Evolutionary conservation across 2,888 invertebrate species (phyloP).

Genomic region (Agelastica alni): DNA sequence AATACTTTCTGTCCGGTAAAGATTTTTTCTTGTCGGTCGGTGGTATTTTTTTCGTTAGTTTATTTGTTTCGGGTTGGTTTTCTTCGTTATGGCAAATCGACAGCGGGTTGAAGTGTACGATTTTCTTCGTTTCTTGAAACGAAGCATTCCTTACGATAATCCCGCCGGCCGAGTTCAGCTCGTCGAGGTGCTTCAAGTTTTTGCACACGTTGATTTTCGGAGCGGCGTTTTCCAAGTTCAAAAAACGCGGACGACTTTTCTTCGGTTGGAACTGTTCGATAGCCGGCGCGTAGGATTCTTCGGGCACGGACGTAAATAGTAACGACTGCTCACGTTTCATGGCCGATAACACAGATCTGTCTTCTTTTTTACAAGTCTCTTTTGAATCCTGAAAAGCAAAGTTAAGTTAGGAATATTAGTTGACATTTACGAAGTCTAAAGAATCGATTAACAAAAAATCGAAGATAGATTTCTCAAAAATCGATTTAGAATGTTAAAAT

Average conservation of each 20-base stretch:
- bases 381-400: slow-evolving; percentile 14
- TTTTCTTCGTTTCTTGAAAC: slow-evolving; percentile 69
- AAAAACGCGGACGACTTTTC: slow-evolving; percentile 51
- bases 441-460: too few relatives aligned
- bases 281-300: slow-evolving; percentile 63
- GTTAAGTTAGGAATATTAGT: too few relatives aligned
- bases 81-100: slow-evolving; percentile 73
- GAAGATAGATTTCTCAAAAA: too few relatives aligned
- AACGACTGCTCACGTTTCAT: slow-evolving; percentile 81
- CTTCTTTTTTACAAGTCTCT: slow-evolving; percentile 49
- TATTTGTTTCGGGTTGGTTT: neutral
- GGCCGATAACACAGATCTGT: slow-evolving; percentile 57
- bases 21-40: slow-evolving; percentile 51
- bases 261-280: slow-evolving; percentile 36
- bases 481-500: too few relatives aligned
- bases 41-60: slow-evolving; percentile 55
- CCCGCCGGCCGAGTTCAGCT: slow-evolving; percentile 57
- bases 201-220: slow-evolving; percentile 41
- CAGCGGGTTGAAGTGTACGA: slow-evolving; percentile 72
- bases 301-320: slow-evolving; percentile 82
- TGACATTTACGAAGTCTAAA: too few relatives aligned
- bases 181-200: slow-evolving; percentile 23
- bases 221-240: slow-evolving; percentile 51
- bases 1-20: slow-evolving; percentile 6
- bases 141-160: slow-evolving; percentile 81